These are phyloP conservation scores for Penaeus indicus DNA, from an alignment of 1,140 invertebrate genomes.

Conservation along the genomic window DNA sequence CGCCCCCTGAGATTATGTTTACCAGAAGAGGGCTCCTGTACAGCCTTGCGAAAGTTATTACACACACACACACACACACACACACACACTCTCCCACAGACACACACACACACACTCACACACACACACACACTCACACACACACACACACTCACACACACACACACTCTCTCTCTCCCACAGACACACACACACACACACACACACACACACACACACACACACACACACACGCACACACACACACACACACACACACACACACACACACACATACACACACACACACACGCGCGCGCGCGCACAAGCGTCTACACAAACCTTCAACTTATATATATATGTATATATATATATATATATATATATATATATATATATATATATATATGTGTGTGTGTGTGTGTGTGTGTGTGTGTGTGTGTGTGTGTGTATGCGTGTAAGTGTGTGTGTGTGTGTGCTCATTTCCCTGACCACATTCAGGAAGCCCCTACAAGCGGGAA, in stretches of 20 bases:
- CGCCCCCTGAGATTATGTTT: too few relatives aligned
- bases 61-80: too few relatives aligned
- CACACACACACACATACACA: neutral
- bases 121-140: constrained; percentile 6
- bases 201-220: neutral
- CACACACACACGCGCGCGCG: too few relatives aligned
- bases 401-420: too few relatives aligned
- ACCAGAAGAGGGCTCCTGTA: too few relatives aligned
- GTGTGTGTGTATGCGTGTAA: too few relatives aligned
- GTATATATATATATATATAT: neutral
- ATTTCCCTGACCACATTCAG: too few relatives aligned
- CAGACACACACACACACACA: neutral
- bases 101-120: constrained; percentile 18
- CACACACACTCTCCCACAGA: neutral
- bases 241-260: neutral
- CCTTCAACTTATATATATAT: neutral
- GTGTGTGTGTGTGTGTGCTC: too few relatives aligned
- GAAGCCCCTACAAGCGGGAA: too few relatives aligned
- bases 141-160: constrained; percentile 6
- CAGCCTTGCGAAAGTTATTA: neutral
- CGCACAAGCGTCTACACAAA: neutral
- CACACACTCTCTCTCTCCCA: neutral
- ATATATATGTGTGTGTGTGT: neutral
- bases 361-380: neutral
- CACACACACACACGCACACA: neutral